These are phyloP conservation scores for Acrobasis repandana DNA, from an alignment of 2,888 invertebrate genomes.

Conservation along the genomic window DNA sequence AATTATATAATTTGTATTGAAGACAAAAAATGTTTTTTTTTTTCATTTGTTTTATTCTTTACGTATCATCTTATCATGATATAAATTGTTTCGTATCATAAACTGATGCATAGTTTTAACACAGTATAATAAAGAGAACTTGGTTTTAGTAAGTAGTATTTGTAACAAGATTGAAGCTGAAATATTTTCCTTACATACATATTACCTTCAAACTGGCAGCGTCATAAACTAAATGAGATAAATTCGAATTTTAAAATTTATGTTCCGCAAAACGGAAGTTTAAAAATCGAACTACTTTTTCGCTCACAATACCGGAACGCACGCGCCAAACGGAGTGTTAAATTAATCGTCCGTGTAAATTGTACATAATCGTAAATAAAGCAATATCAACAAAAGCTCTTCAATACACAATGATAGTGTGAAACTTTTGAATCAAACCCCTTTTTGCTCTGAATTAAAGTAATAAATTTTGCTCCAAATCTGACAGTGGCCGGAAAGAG, in stretches of 20 bases:
- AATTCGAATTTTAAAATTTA: conserved; percentile 11
- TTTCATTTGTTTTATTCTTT: too few relatives aligned
- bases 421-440: conserved; percentile 49
- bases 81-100: too few relatives aligned
- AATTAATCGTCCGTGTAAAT: conserved; percentile 68
- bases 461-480: conserved; percentile 56
- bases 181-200: too few relatives aligned
- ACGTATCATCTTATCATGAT: too few relatives aligned
- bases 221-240: not conserved
- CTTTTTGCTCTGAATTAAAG: conserved; percentile 48
- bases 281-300: conserved; percentile 14
- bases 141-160: too few relatives aligned
- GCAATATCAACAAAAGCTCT: conserved; percentile 50
- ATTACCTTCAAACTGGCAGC: not conserved
- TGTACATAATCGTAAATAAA: conserved; percentile 70
- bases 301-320: conserved; percentile 3
- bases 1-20: too few relatives aligned
- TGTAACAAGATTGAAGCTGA: too few relatives aligned
- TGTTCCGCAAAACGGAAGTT: conserved; percentile 14
- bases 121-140: too few relatives aligned
- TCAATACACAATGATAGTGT: conserved; percentile 45
- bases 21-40: too few relatives aligned
- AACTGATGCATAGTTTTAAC: too few relatives aligned
- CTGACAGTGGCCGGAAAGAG: conserved; percentile 29
- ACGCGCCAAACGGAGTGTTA: conserved; percentile 50